Evolutionary conservation across 2,888 invertebrate species (phyloP).

Genomic region (Himalopsyche anomala): DNA sequence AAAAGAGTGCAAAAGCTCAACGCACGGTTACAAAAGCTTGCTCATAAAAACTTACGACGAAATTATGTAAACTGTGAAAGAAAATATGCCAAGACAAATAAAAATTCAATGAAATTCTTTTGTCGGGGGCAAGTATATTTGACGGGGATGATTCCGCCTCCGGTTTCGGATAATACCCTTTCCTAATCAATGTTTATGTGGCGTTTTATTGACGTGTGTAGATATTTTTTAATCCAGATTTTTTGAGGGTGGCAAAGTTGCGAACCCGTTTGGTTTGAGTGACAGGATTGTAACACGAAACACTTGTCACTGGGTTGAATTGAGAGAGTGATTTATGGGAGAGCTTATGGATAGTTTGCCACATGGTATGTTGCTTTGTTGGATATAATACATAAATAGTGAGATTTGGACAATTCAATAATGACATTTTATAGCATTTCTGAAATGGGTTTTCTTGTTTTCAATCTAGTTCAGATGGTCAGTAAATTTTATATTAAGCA

Average conservation of each 20-base stretch:
- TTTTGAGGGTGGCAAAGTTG: conserved; percentile 46
- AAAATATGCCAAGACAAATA: conserved; percentile 65
- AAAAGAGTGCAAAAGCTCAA: conserved; percentile 25
- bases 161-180: conserved; percentile 49
- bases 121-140: conserved; percentile 48
- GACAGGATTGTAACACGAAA: conserved; percentile 55
- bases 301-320: conserved; percentile 56
- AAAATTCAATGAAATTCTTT: conserved; percentile 65
- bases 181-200: conserved; percentile 66
- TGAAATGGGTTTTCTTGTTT: neutral
- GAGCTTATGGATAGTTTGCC: conserved; percentile 59
- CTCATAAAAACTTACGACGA: conserved; percentile 63
- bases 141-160: conserved; percentile 50
- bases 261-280: conserved; percentile 53
- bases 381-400: conserved; percentile 2
- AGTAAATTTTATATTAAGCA: neutral
- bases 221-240: conserved; percentile 64
- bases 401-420: conserved; percentile 8
- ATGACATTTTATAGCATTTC: neutral
- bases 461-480: neutral
- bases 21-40: conserved; percentile 57
- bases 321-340: conserved; percentile 57
- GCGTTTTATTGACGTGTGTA: conserved; percentile 63
- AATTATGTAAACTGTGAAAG: conserved; percentile 65
- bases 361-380: conserved; percentile 53